Percentiles rank a stretch among this genome's conserved stretches.
Conservation (phyloP, 1,140 invertebrate genomes). For the Cydia splendana region DNA sequence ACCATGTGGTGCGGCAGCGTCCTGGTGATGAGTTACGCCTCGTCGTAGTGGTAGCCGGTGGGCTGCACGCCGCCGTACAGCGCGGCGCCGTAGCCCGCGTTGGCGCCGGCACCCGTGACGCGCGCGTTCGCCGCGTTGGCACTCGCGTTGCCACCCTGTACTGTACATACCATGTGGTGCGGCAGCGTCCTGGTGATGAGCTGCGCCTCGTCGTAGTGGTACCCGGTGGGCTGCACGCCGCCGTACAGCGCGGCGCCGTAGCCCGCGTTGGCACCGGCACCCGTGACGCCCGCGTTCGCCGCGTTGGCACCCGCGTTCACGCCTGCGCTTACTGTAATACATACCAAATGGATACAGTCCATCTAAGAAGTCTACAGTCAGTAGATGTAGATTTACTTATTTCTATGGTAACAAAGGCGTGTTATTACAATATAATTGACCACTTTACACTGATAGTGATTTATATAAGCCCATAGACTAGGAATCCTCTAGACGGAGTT, state of each 20-base stretch:
- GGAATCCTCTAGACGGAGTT: no score
- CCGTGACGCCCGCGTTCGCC: constrained; percentile 33
- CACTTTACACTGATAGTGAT: no score
- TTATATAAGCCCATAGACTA: no score
- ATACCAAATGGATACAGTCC: background rate
- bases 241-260: constrained; percentile 68
- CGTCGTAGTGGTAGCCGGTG: constrained; percentile 64
- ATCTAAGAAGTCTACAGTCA: no score
- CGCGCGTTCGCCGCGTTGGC: constrained; percentile 28
- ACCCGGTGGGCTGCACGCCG: constrained; percentile 52
- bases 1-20: constrained; percentile 68
- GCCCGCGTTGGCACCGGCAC: constrained; percentile 40
- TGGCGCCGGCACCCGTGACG: constrained; percentile 37
- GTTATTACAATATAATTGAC: no score
- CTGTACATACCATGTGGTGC: constrained; percentile 56
- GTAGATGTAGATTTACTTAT: no score
- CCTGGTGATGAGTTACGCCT: constrained; percentile 57
- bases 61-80: constrained; percentile 59
- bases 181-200: constrained; percentile 61
- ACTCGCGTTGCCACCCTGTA: no score
- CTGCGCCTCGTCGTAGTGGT: constrained; percentile 64
- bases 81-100: constrained; percentile 58
- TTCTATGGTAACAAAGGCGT: no score
- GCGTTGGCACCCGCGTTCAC: constrained; percentile 42
- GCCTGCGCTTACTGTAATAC: constrained; percentile 32